These are phyloP conservation scores for Drosophila nasuta DNA, from an alignment of 1,140 invertebrate species.

Conservation along the genomic window DNA sequence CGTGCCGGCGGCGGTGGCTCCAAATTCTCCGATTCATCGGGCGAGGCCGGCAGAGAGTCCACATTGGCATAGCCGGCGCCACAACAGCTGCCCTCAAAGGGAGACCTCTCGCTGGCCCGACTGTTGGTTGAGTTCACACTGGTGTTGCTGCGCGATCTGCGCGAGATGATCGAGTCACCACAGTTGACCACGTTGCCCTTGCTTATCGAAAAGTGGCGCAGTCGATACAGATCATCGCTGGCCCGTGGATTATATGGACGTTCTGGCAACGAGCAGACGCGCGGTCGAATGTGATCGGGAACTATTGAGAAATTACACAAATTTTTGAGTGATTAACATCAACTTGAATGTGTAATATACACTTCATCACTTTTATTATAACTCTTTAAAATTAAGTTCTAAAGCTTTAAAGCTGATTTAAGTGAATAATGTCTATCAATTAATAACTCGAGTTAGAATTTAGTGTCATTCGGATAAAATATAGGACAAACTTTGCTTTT, in stretches of 20 bases:
- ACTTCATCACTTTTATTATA: no score
- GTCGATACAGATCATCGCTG: slow-evolving; percentile 93
- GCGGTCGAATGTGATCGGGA: slow-evolving; percentile 91
- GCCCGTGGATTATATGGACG: slow-evolving; percentile 92
- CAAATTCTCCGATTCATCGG: slow-evolving; percentile 86
- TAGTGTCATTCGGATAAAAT: no score
- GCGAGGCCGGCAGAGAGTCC: slow-evolving; percentile 87
- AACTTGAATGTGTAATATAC: neutral
- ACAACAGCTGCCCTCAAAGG: slow-evolving; percentile 93
- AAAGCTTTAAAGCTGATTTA: no score
- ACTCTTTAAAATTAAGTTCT: no score
- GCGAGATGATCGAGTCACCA: slow-evolving; percentile 94
- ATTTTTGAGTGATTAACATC: neutral
- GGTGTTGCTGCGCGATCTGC: slow-evolving; percentile 92
- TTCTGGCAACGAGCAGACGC: slow-evolving; percentile 93
- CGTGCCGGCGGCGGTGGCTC: slow-evolving; percentile 78
- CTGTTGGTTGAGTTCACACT: slow-evolving; percentile 93
- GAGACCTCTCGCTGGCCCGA: slow-evolving; percentile 91
- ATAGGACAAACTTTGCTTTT: no score
- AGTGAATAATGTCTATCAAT: no score
- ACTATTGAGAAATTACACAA: slow-evolving; percentile 85
- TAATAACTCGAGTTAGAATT: no score
- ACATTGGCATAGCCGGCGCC: slow-evolving; percentile 91
- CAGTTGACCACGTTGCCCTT: slow-evolving; percentile 94
- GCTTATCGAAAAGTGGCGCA: slow-evolving; percentile 94